A percentile compares a stretch with the other conserved stretches of the same genome.
Conservation (phyloP, 2,888 invertebrate species). For the Agrochola litura region DNA sequence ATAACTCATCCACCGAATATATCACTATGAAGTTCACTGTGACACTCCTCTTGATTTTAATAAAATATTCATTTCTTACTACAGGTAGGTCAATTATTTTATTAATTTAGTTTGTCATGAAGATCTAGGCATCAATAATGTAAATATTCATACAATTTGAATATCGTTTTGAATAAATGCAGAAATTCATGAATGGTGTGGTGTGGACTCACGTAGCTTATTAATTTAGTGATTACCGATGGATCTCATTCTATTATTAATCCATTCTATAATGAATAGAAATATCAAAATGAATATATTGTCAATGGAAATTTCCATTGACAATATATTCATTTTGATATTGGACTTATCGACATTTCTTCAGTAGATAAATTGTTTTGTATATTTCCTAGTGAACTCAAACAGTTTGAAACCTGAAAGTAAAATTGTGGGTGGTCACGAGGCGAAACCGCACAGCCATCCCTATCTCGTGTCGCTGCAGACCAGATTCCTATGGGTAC, state of each 20-base stretch:
- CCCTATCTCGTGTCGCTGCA: slow-evolving; percentile 88
- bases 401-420: slow-evolving; percentile 54
- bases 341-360: background rate
- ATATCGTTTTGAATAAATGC: background rate
- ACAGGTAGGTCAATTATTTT: slow-evolving; percentile 57
- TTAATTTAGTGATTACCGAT: background rate
- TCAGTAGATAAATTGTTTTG: background rate
- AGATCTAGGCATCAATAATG: background rate
- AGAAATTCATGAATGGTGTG: background rate
- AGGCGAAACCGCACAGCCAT: slow-evolving; percentile 82
- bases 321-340: background rate
- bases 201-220: background rate
- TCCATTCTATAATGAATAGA: no score
- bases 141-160: background rate
- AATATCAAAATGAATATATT: no score
- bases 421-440: slow-evolving; percentile 83
- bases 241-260: background rate
- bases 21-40: slow-evolving; percentile 73
- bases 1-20: slow-evolving; percentile 34
- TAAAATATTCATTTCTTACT: slow-evolving; percentile 57
- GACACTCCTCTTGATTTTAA: slow-evolving; percentile 63
- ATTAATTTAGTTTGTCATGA: background rate
- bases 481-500: slow-evolving; percentile 79
- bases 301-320: no score
- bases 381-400: slow-evolving; percentile 36